phyloP scores from a whole-genome alignment of 2,888 invertebrate species.

The Amiota mariae region DNA sequence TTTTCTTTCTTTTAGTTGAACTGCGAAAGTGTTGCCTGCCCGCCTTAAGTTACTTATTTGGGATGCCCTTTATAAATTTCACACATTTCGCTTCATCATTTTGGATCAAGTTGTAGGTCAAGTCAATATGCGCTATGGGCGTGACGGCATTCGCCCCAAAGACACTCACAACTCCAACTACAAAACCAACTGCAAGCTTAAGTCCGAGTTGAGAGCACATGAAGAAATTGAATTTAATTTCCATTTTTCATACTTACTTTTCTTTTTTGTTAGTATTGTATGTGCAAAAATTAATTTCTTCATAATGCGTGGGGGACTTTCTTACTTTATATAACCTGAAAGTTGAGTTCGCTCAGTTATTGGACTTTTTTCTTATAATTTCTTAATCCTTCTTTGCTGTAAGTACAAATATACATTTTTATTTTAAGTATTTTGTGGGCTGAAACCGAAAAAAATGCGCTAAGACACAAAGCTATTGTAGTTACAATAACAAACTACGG shows the following conservation, averaged over 20 bases:
- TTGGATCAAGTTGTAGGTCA: constrained; percentile 7
- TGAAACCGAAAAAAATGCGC: background rate
- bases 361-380: constrained; percentile 22
- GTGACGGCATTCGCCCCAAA: constrained; percentile 38
- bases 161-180: constrained; percentile 6
- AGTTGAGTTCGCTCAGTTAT: background rate
- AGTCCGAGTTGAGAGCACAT: constrained; percentile 4
- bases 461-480: background rate
- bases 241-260: constrained; percentile 23
- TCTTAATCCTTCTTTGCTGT: constrained; percentile 28
- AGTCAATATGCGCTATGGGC: constrained; percentile 26
- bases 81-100: constrained; percentile 5
- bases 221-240: constrained; percentile 61
- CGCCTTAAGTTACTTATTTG: background rate
- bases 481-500: constrained; percentile 1
- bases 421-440: constrained; percentile 20
- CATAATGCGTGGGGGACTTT: constrained; percentile 60
- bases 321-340: no score
- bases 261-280: background rate
- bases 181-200: constrained; percentile 27
- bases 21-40: background rate
- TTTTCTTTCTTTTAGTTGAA: background rate
- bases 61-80: constrained; percentile 24
- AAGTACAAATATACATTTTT: background rate
- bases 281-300: constrained; percentile 59